A percentile compares a stretch with the other conserved stretches of the same genome.
phyloP scores from a whole-genome alignment of 2,797 vertebrate genomes.

The Erethizon dorsatum region DNA sequence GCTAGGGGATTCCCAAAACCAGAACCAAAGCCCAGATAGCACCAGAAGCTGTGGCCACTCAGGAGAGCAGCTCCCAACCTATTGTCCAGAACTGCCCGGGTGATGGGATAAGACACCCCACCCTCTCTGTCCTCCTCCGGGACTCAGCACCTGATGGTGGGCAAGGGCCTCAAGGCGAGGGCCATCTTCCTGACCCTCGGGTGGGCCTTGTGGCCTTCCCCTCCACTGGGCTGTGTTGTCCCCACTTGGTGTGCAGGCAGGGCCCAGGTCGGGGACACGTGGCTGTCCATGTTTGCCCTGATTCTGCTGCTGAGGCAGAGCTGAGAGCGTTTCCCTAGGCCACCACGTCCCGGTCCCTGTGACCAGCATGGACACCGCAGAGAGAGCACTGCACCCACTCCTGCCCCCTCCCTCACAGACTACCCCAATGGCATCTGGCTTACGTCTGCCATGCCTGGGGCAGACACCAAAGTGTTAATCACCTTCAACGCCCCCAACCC shows the following conservation, averaged over 20 bases:
- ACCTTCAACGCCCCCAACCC: conserved; percentile 99
- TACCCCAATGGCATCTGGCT: conserved; percentile 98
- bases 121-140: not conserved
- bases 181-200: not conserved
- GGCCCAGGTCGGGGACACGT: not conserved
- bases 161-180: not conserved
- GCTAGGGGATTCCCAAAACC: not conserved
- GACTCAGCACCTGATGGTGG: not conserved
- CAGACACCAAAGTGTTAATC: conserved; percentile 97
- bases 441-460: conserved; percentile 96
- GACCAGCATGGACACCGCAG: not conserved
- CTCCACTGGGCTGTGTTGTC: not conserved
- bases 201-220: rapidly evolving
- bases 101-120: not conserved
- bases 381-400: not conserved
- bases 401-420: conserved; percentile 89
- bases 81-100: too few relatives aligned
- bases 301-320: too few relatives aligned
- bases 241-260: not conserved
- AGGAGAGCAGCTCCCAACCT: not conserved
- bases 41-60: not conserved
- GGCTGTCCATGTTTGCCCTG: too few relatives aligned
- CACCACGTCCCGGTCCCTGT: not conserved
- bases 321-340: not conserved
- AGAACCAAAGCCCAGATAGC: not conserved